Base-by-base conservation (phyloP, 2,888 invertebrate species). In the Dynastes hyllus region DNA sequence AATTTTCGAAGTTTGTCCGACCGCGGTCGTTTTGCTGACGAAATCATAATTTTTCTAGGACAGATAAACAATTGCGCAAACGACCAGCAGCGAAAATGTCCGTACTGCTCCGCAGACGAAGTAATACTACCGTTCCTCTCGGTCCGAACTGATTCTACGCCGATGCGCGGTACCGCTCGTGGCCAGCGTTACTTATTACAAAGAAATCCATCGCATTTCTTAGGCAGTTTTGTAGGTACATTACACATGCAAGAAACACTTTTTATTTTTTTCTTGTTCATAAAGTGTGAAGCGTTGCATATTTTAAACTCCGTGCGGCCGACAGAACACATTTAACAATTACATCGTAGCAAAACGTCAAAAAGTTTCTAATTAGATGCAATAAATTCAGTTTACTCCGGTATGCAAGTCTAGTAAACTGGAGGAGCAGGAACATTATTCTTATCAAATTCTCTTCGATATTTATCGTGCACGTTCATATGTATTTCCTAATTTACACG, bases 401-500 rank as follows among this genome's bases (percentile, higher is more conserved):
- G 66, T 67, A 8, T 40, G 45, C 16, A 45, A 45, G 66, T 40
- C 22, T 22, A 16, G 16, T 45, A 67, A 67, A 58, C 8, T 22
- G 55, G n/a, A 58, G 16, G 22, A 67, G 13, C 63, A 45, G 8
- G 45, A 58, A 58, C 29, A 51, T 71, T 58, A 55, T 55, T 71
- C 16, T 58, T 37, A 37, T 22, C 55, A 22, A n/a, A 40, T 71
- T 71, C 71, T 16, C 53, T 53, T 53, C 11, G 53, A 71, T 71
- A 71, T 71, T 71, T 71, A 71, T 40, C 55, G n/a, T 58, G 16
- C 16, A 55, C 58, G 71, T 40, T 71, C 69, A 69, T 69, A 45
- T 45, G 22, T 58, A 71, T 71, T 71, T 71, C 71, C 58, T 71
- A 71, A 71, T 71, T 71, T 71, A 58, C 55, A 37, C 71, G 58